These are phyloP conservation scores for Avahi laniger DNA, from an alignment of 2,797 vertebrate species.

Conservation along the genomic window DNA sequence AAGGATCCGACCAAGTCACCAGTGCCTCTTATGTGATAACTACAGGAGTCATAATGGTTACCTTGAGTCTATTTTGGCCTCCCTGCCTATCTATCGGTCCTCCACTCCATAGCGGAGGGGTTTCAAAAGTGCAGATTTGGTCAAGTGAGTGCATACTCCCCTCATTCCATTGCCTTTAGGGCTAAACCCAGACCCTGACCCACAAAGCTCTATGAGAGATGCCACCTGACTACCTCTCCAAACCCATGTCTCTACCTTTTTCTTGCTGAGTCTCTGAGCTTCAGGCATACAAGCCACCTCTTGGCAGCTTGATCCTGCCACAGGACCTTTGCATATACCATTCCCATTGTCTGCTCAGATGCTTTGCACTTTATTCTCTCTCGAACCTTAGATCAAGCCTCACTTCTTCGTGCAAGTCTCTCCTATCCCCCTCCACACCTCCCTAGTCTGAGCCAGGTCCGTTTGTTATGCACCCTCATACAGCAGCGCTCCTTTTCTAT, in stretches of 20 bases:
- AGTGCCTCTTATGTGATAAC: not conserved
- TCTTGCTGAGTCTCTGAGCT: not conserved
- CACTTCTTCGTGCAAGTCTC: not conserved
- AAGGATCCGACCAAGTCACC: not conserved
- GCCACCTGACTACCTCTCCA: not conserved
- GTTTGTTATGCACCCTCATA: not conserved
- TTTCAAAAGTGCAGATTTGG: not conserved
- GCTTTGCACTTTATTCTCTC: not conserved
- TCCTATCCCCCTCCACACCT: accelerated
- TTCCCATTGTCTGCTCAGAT: not conserved
- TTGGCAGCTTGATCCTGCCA: not conserved
- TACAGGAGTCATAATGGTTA: not conserved
- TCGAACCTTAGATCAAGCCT: not conserved
- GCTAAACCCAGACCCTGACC: not conserved
- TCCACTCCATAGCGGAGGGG: not conserved
- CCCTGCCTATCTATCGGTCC: accelerated
- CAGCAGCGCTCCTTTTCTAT: not conserved
- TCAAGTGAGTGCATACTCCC: accelerated
- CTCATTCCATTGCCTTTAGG: not conserved
- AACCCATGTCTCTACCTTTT: not conserved
- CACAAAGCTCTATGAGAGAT: not conserved
- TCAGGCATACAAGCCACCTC: not conserved
- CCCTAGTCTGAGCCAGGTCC: no score
- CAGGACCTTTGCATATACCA: not conserved
- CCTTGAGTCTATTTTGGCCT: not conserved